Evolutionary conservation across 2,113 vertebrate species (phyloP).

Genomic region (Cyprinus carpio): DNA sequence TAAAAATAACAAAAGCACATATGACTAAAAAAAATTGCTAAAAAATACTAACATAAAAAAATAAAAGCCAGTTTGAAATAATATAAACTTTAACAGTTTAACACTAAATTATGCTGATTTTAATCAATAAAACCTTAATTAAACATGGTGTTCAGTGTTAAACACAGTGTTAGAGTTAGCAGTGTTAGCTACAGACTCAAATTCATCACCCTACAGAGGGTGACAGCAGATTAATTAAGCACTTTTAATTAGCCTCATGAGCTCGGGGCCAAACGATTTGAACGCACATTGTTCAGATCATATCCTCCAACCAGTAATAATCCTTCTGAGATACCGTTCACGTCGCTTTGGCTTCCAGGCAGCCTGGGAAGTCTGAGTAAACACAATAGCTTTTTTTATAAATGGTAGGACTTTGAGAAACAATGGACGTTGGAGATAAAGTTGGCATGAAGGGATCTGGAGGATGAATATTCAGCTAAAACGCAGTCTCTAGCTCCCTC

Average conservation of each 20-base stretch:
- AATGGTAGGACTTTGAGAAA: slow-evolving; percentile 1
- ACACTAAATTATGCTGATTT: neutral
- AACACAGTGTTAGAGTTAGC: slow-evolving; percentile 3
- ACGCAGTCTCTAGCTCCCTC: neutral
- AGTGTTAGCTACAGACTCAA: neutral
- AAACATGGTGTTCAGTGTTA: neutral
- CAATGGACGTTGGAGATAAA: slow-evolving; percentile 15
- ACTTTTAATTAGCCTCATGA: slow-evolving; percentile 57
- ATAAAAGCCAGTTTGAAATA: neutral
- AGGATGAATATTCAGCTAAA: neutral
- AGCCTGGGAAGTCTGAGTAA: slow-evolving; percentile 16
- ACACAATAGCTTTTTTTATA: slow-evolving; percentile 24
- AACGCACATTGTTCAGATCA: slow-evolving; percentile 29
- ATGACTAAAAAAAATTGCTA: no score
- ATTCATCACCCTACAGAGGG: slow-evolving; percentile 35
- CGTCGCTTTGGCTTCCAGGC: neutral
- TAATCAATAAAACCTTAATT: neutral
- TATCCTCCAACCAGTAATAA: slow-evolving; percentile 20
- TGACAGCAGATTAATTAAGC: slow-evolving; percentile 58
- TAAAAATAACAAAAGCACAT: neutral
- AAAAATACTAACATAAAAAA: neutral
- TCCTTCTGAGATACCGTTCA: slow-evolving; percentile 14
- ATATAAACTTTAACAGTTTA: neutral
- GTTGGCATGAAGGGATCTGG: neutral
- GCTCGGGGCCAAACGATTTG: slow-evolving; percentile 8